Evolutionary conservation across 1,140 invertebrate species (phyloP).

Genomic region (Brachionus paranguensis): DNA sequence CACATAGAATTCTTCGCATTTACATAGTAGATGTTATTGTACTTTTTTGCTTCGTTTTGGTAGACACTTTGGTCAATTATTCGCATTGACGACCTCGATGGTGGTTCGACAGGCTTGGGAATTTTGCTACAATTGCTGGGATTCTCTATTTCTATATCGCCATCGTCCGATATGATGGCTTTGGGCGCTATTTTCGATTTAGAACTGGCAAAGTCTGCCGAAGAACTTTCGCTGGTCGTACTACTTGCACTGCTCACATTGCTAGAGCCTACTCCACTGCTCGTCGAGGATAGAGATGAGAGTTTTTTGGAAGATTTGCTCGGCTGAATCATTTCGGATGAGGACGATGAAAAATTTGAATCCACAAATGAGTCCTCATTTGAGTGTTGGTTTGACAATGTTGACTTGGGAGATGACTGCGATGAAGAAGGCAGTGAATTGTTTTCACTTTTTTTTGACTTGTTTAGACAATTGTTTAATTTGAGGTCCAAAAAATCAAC

Average conservation of each 20-base stretch:
- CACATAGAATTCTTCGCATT: neutral
- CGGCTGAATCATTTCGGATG: neutral
- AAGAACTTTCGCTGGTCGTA: neutral
- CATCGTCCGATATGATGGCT: conserved; percentile 15
- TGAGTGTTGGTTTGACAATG: neutral
- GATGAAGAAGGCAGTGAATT: conserved; percentile 18
- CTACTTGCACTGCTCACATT: conserved; percentile 36
- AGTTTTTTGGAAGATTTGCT: neutral
- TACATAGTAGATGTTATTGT: conserved; percentile 12
- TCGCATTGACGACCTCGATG: neutral
- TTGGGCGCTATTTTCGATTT: conserved; percentile 18
- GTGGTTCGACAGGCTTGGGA: neutral
- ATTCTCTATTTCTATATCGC: conserved; percentile 19
- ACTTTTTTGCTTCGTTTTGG: neutral
- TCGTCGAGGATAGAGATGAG: neutral
- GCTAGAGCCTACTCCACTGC: conserved; percentile 31
- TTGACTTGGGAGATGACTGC: neutral
- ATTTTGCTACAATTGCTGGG: neutral
- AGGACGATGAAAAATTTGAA: conserved; percentile 16
- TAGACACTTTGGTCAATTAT: conserved; percentile 1
- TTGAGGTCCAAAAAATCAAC: conserved; percentile 31
- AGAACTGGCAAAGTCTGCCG: neutral
- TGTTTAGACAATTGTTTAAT: conserved; percentile 24
- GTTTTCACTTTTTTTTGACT: neutral
- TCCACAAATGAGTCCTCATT: conserved; percentile 33